Percentiles rank a stretch among this genome's conserved stretches.
These are phyloP conservation scores for Strigamia crassipes DNA, from an alignment of 2,888 invertebrate genomes.

Conservation along the genomic window DNA sequence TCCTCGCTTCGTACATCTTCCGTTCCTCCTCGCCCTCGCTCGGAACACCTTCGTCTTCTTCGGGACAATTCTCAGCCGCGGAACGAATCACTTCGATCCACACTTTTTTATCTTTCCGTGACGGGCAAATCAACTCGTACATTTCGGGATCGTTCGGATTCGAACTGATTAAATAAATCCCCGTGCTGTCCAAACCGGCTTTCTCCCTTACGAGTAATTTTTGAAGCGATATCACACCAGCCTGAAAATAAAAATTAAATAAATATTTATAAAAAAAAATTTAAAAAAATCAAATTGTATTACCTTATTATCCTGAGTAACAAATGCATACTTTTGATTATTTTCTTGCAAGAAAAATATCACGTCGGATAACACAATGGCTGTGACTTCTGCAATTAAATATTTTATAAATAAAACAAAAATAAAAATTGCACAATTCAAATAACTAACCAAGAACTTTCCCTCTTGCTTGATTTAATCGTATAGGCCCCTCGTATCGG, in stretches of 20 bases:
- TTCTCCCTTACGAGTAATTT: conserved; percentile 91
- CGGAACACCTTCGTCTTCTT: conserved; percentile 73
- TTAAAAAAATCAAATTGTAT: conserved; percentile 50
- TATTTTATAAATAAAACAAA: conserved; percentile 4
- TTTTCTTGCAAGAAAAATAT: conserved; percentile 89
- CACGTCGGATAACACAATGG: conserved; percentile 88
- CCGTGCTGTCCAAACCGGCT: conserved; percentile 80
- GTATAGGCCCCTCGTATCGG: conserved; percentile 82
- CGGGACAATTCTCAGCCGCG: conserved; percentile 84
- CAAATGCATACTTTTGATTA: conserved; percentile 84
- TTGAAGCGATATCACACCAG: conserved; percentile 89
- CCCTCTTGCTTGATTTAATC: conserved; percentile 86
- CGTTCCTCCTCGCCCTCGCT: conserved; percentile 77
- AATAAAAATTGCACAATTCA: not conserved
- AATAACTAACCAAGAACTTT: conserved; percentile 70
- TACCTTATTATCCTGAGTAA: conserved; percentile 89
- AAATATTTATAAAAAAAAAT: not conserved
- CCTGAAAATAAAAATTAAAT: conserved; percentile 63
- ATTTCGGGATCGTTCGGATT: conserved; percentile 91
- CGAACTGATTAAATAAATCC: conserved; percentile 90
- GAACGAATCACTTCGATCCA: conserved; percentile 88
- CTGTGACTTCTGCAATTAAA: conserved; percentile 70
- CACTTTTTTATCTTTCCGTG: conserved; percentile 84
- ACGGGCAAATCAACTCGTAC: conserved; percentile 86
- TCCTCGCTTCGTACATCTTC: conserved; percentile 74